phyloP scores from a whole-genome alignment of 1,140 invertebrate species.

The Doryteuthis pealeii region DNA sequence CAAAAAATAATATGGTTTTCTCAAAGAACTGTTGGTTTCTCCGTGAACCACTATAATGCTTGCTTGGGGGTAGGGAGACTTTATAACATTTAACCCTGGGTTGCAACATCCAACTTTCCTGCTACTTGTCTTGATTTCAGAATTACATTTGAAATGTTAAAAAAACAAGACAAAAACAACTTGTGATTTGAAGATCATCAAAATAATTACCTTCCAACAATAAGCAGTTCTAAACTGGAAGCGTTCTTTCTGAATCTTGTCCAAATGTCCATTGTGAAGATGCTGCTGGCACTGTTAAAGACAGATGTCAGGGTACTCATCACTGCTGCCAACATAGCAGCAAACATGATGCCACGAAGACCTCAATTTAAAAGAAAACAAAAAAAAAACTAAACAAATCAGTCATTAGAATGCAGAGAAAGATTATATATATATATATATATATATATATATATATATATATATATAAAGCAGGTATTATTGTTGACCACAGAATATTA shows the following conservation, averaged over 20 bases:
- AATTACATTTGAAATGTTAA: too few relatives aligned
- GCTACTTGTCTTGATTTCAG: too few relatives aligned
- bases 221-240: slow-evolving; percentile 60
- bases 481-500: background rate
- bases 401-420: too few relatives aligned
- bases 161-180: too few relatives aligned
- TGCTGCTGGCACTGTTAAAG: slow-evolving; percentile 65
- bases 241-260: slow-evolving; percentile 58
- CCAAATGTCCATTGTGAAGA: slow-evolving; percentile 66
- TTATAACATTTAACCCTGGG: too few relatives aligned
- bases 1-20: too few relatives aligned
- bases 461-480: background rate
- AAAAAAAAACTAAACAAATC: background rate
- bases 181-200: slow-evolving; percentile 24
- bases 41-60: too few relatives aligned
- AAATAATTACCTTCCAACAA: slow-evolving; percentile 53
- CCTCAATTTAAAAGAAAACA: slow-evolving; percentile 27
- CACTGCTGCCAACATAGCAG: slow-evolving; percentile 64
- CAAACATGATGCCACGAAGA: slow-evolving; percentile 62
- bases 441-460: too few relatives aligned
- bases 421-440: too few relatives aligned
- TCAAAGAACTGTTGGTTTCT: too few relatives aligned
- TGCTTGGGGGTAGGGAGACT: too few relatives aligned
- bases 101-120: too few relatives aligned
- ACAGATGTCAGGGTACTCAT: slow-evolving; percentile 66